Base-by-base conservation (phyloP, 1,140 invertebrate species). In the Asbolus verrucosus region DNA sequence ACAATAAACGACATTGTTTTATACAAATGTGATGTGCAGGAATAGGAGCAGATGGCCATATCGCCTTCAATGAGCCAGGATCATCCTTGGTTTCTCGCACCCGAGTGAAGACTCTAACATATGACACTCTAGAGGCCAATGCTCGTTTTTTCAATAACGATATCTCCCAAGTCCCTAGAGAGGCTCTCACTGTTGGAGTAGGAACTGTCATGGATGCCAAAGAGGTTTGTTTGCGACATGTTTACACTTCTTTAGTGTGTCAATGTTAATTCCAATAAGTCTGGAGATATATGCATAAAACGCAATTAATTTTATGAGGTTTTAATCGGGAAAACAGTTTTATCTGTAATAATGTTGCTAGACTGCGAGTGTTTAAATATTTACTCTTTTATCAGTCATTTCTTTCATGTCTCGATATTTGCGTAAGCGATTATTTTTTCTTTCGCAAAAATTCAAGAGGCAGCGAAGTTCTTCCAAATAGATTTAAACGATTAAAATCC, bases 1-100 rank as follows among this genome's bases (percentile, higher is more conserved):
- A 18, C 11, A 24, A 11, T 54, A 14, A 54, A 54, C 13, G 18
- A 3, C 11, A 30, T 30, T 30, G 33, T 36, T 4, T 54, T 54
- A 16, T 27, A 24, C 21, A 54, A 54, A 54, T 24, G n/a, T n/a
- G n/a, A n/a, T n/a, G n/a, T n/a, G 14, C 46, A 54, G 46, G 96
- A 43, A 98, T 98, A 82, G 97, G 97, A 6, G 94, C 95, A 13
- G 98, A 99, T 86, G 98, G 98, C 8, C 98, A 99, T 82, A 98
- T 99, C 80, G 98, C 98, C 5, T 99, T 99, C 83, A 99, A 99
- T 83, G 98, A 99, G 82, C 98, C 98, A 3, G 98, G 92, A 30
- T 94, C 92, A 4, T 98, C 95, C 54, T 84, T 99, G 71, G 91
- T 92, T 13, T 99, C 97, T 3, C 86, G 96, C 69, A 99, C 98